These are phyloP conservation scores for Galeruca laticollis DNA, from an alignment of 2,888 invertebrate species.

Conservation along the genomic window DNA sequence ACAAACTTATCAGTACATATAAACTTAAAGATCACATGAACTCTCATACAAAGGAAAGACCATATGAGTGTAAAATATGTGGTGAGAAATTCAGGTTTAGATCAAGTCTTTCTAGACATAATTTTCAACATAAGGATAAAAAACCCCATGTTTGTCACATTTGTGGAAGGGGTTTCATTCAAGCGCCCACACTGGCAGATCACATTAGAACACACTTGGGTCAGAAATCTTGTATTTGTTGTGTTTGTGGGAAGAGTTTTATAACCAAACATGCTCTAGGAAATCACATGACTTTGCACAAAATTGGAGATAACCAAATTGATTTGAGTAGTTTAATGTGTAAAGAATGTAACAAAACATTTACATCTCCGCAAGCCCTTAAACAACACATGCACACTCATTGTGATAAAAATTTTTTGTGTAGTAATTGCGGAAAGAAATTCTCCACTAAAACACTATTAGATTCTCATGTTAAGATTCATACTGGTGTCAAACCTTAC, in stretches of 20 bases:
- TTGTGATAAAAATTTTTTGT: slow-evolving; percentile 40
- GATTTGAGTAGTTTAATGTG: slow-evolving; percentile 30
- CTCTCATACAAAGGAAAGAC: slow-evolving; percentile 46
- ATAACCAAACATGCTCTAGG: slow-evolving; percentile 52
- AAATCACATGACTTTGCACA: slow-evolving; percentile 44
- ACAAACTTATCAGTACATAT: slow-evolving; percentile 43
- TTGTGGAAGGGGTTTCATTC: slow-evolving; percentile 48
- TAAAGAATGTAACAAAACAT: slow-evolving; percentile 31
- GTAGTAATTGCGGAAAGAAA: slow-evolving; percentile 44
- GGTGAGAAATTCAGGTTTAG: slow-evolving; percentile 45
- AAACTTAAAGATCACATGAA: slow-evolving; percentile 47
- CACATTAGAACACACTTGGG: slow-evolving; percentile 47
- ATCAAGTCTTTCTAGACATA: slow-evolving; percentile 43
- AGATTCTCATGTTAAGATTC: slow-evolving; percentile 40
- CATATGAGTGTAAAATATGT: slow-evolving; percentile 43
- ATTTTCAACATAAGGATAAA: slow-evolving; percentile 42
- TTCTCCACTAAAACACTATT: slow-evolving; percentile 21
- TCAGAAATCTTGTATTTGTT: slow-evolving; percentile 47
- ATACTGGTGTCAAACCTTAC: slow-evolving; percentile 43
- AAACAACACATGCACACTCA: slow-evolving; percentile 42
- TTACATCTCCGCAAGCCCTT: slow-evolving; percentile 29
- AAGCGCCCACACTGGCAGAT: slow-evolving; percentile 45
- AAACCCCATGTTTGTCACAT: slow-evolving; percentile 46
- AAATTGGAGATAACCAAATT: slow-evolving; percentile 29
- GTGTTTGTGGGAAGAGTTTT: slow-evolving; percentile 57